phyloP scores from a whole-genome alignment of 1,140 invertebrate genomes.

The Caligus rogercresseyi region DNA sequence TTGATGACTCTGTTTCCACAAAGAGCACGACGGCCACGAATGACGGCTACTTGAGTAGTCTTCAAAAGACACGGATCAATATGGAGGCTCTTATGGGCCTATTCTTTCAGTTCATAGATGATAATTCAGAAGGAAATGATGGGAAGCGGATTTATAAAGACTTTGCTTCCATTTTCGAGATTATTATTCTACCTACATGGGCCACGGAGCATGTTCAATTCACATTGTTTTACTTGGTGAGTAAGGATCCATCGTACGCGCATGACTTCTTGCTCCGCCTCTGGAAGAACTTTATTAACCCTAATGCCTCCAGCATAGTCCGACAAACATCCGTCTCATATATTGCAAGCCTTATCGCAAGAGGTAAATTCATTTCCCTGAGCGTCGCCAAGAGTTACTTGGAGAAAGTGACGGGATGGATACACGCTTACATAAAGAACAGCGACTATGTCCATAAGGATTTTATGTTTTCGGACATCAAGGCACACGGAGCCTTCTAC shows the following conservation, averaged over 20 bases:
- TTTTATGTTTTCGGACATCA: slow-evolving; percentile 32
- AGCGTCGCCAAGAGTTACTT: slow-evolving; percentile 43
- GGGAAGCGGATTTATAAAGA: neutral
- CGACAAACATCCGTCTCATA: slow-evolving; percentile 51
- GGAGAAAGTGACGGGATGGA: slow-evolving; percentile 46
- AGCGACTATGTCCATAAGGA: slow-evolving; percentile 1
- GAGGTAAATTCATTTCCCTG: slow-evolving; percentile 45
- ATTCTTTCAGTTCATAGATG: neutral
- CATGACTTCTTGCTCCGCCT: slow-evolving; percentile 39
- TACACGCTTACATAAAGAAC: slow-evolving; percentile 48
- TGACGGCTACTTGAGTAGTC: too few relatives aligned
- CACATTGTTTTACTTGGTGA: slow-evolving; percentile 53
- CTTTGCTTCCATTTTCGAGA: slow-evolving; percentile 10
- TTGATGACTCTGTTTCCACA: neutral
- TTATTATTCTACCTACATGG: slow-evolving; percentile 15
- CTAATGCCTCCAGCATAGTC: slow-evolving; percentile 41
- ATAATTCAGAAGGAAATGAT: neutral
- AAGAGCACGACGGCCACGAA: neutral
- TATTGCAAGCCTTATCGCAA: slow-evolving; percentile 50
- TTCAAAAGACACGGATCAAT: neutral
- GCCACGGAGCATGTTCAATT: slow-evolving; percentile 38
- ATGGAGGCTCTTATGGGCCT: neutral
- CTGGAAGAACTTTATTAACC: slow-evolving; percentile 54
- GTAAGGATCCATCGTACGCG: slow-evolving; percentile 37
- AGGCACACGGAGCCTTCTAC: slow-evolving; percentile 67